Percentiles rank a stretch among this genome's conserved stretches.
These are phyloP conservation scores for Dolichallabes microphthalmus DNA, from an alignment of 2,113 vertebrate species.

Conservation along the genomic window DNA sequence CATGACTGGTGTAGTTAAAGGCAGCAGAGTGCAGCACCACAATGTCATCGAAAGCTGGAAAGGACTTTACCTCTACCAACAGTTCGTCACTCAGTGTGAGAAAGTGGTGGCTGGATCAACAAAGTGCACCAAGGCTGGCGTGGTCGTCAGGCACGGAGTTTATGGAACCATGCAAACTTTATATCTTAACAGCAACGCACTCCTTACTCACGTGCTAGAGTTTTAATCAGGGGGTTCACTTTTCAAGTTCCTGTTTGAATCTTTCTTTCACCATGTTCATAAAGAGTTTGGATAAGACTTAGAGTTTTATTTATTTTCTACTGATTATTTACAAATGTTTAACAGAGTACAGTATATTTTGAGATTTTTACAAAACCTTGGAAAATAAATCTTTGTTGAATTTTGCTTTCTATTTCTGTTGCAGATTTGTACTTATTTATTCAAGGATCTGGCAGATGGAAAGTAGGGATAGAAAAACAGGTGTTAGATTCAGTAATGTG, in stretches of 20 bases:
- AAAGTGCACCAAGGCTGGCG: conserved; percentile 71
- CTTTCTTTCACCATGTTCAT: not conserved
- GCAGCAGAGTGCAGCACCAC: conserved; percentile 77
- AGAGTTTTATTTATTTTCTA: not conserved
- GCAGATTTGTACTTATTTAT: not conserved
- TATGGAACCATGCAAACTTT: conserved; percentile 84
- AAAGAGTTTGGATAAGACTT: not conserved
- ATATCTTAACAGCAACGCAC: conserved; percentile 79
- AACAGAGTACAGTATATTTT: not conserved
- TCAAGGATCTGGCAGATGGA: not conserved
- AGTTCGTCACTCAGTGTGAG: conserved; percentile 77
- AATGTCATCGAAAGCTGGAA: conserved; percentile 77
- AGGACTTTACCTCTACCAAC: conserved; percentile 78
- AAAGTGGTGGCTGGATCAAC: conserved; percentile 68
- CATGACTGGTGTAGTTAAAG: conserved; percentile 75
- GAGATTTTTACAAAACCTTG: not conserved
- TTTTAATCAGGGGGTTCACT: conserved; percentile 65
- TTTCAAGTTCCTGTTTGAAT: not conserved
- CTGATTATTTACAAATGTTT: not conserved
- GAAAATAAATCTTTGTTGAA: conserved; percentile 2
- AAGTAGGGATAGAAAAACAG: not conserved
- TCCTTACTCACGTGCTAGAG: conserved; percentile 82
- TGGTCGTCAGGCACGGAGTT: conserved; percentile 73
- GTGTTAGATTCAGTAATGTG: not conserved
- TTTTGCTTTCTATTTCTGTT: not conserved